phyloP scores from a whole-genome alignment of 1,140 invertebrate species.

The Lordiphosa stackelbergi region DNA sequence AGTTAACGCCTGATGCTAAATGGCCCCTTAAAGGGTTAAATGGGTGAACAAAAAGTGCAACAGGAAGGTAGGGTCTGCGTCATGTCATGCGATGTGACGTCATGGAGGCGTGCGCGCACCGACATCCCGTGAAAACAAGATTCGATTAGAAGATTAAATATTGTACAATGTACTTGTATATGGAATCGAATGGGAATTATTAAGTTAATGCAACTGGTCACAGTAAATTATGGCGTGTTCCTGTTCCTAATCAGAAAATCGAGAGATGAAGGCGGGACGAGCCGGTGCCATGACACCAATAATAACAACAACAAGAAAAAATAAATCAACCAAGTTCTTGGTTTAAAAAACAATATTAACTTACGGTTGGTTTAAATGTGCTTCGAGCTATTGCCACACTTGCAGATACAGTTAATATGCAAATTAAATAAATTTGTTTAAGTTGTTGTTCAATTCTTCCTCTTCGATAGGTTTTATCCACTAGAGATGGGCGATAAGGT shows the following conservation, averaged over 20 bases:
- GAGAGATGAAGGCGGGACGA: neutral
- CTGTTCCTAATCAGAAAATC: slow-evolving; percentile 11
- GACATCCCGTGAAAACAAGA: slow-evolving; percentile 29
- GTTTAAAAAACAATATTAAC: neutral
- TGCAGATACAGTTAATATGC: slow-evolving; percentile 1
- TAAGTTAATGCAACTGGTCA: slow-evolving; percentile 3
- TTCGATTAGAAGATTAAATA: slow-evolving; percentile 10
- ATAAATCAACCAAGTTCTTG: neutral
- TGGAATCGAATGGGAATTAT: slow-evolving; percentile 10
- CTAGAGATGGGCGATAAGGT: no score
- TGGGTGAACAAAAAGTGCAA: no score
- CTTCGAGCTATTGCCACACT: no score
- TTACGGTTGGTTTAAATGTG: slow-evolving; percentile 4
- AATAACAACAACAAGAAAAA: neutral
- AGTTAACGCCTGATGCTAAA: slow-evolving; percentile 26
- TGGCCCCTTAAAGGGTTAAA: slow-evolving; percentile 22
- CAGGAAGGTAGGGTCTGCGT: slow-evolving; percentile 17
- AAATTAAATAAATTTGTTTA: neutral
- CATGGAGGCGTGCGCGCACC: slow-evolving; percentile 30
- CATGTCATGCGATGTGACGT: slow-evolving; percentile 45
- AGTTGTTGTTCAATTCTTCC: no score
- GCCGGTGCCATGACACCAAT: neutral
- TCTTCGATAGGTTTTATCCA: no score
- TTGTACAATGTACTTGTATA: neutral
- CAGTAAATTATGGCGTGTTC: slow-evolving; percentile 9